These are phyloP conservation scores for Pristionchus arcanus DNA, from an alignment of 2,888 invertebrate genomes.

Conservation along the genomic window DNA sequence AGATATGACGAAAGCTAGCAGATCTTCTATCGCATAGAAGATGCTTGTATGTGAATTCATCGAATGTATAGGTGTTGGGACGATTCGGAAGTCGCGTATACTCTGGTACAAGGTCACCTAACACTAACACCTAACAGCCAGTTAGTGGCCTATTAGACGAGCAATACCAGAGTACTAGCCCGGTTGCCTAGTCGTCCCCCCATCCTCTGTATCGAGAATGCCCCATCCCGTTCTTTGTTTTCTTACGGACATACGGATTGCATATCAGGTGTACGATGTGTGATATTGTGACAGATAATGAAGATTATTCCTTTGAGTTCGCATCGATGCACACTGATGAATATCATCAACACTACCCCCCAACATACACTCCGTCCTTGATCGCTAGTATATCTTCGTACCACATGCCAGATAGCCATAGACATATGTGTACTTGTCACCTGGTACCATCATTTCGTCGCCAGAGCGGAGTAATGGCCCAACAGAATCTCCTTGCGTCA, in stretches of 20 bases:
- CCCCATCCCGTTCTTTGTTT: neutral
- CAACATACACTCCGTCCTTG: neutral
- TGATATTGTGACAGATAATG: constrained; percentile 28
- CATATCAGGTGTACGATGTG: constrained; percentile 32
- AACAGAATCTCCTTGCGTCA: no score
- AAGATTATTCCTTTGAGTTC: neutral
- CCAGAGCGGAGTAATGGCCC: no score
- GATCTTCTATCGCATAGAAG: constrained; percentile 13
- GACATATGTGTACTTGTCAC: no score
- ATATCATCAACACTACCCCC: no score
- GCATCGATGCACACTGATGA: no score
- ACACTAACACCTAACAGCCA: no score
- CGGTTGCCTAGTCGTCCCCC: no score
- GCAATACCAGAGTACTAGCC: no score
- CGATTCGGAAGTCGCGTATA: no score
- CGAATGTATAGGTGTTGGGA: neutral
- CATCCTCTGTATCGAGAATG: neutral
- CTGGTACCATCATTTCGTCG: no score
- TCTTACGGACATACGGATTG: constrained; percentile 18
- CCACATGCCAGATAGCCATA: neutral
- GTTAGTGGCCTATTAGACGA: no score
- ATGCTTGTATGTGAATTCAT: neutral
- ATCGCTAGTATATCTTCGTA: neutral
- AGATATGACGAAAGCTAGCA: neutral
- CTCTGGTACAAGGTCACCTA: no score